These are phyloP conservation scores for Drosophila nr. fundita DNA, from an alignment of 2,888 invertebrate genomes.

Conservation along the genomic window DNA sequence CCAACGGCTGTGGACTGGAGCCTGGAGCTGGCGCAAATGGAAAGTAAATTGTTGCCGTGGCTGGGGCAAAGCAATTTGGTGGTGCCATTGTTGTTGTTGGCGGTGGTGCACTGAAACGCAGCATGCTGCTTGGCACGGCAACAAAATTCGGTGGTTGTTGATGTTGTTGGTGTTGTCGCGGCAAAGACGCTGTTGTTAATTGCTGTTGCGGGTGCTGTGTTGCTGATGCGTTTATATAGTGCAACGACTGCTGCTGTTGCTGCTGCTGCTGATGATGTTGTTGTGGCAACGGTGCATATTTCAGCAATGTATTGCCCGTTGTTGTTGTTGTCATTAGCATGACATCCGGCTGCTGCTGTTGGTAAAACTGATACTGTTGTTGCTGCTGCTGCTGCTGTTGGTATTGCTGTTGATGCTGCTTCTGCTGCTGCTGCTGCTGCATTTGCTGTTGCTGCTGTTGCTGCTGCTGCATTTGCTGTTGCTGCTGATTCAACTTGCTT, in stretches of 20 bases:
- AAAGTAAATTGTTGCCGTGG: constrained; percentile 84
- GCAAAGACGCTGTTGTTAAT: constrained; percentile 72
- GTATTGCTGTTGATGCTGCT: constrained; percentile 39
- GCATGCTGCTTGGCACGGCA: constrained; percentile 81
- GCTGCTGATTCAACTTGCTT: constrained; percentile 74
- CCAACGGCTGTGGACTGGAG: constrained; percentile 75
- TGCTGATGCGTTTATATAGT: constrained; percentile 69
- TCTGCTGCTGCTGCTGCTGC: constrained; percentile 66
- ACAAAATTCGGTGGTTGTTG: constrained; percentile 74
- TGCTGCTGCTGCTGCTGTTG: constrained; percentile 58
- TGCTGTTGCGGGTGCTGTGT: constrained; percentile 65
- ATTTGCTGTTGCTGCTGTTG: constrained; percentile 56
- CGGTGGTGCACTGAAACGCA: constrained; percentile 71
- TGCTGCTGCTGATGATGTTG: constrained; percentile 44
- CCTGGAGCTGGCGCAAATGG: constrained; percentile 74
- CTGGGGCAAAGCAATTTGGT: constrained; percentile 77
- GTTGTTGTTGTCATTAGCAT: constrained; percentile 81
- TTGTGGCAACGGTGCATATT: constrained; percentile 63
- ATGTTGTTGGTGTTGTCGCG: constrained; percentile 65
- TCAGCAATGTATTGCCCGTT: constrained; percentile 61
- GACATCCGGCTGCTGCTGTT: constrained; percentile 73
- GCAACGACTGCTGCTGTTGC: constrained; percentile 48
- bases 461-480: constrained; percentile 45
- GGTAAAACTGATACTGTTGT: constrained; percentile 40
- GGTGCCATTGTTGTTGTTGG: constrained; percentile 47